Conservation (phyloP, 2,113 vertebrate genomes). For the Sterrhoptilus dennistouni region DNA sequence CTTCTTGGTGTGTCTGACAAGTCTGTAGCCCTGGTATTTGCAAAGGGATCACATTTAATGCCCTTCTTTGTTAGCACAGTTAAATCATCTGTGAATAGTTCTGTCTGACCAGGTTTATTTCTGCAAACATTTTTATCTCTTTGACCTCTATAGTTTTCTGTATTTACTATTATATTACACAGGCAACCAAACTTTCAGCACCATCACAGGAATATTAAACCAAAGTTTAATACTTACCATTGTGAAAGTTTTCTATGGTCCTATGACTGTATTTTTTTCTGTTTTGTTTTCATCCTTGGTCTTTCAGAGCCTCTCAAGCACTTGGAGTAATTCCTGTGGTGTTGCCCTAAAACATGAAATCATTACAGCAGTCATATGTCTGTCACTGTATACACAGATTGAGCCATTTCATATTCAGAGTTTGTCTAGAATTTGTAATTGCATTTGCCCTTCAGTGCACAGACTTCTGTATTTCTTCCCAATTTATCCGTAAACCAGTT, state of each 20-base stretch:
- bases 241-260: neutral
- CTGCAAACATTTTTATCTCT: neutral
- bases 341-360: neutral
- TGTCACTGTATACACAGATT: neutral
- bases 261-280: neutral
- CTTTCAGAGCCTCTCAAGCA: neutral
- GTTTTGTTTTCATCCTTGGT: neutral
- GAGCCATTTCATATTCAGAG: neutral
- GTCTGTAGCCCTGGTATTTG: neutral
- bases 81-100: neutral
- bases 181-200: neutral
- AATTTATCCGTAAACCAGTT: neutral
- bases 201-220: neutral
- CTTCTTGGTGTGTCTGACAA: neutral
- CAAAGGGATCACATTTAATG: neutral
- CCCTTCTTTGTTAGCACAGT: neutral
- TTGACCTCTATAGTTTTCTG: neutral
- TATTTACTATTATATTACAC: neutral
- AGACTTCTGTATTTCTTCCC: neutral
- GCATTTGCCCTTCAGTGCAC: neutral
- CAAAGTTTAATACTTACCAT: neutral
- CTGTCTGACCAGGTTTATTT: neutral
- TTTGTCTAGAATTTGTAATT: neutral
- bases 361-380: neutral
- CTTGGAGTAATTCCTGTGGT: neutral